Base-by-base conservation (phyloP, 92 coral and sea anemone species). In the Parazoanthus darwini region DNA sequence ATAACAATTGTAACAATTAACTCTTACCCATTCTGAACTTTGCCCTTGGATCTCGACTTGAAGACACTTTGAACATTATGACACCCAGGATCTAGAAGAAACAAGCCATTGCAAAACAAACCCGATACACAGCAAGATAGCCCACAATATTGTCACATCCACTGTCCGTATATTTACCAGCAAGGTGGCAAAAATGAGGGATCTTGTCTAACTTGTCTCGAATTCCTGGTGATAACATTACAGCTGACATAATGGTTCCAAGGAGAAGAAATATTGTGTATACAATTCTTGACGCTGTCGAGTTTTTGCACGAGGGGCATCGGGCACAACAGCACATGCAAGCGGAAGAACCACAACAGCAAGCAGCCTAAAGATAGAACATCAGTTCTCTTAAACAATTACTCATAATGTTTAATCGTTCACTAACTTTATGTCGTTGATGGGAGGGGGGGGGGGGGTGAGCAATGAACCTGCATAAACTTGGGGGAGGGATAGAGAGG, bases 311-410 rank as follows among this genome's bases (percentile, higher is more conserved):
- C 26, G 98, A 92, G 51, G 99, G 99, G 59, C 99, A 97, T 0
- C 99, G 94, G 5, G 96, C 94, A 91, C 99, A 97, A 81, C 99
- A 97, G 71, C 99, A 97, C 88, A 97, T 95, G 38, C 99, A 97
- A 33, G 99, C 98, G 1, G 99, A 93, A 3, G 98, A 92, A 39
- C 99, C 99, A 93, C 99, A 97, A 50, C 99, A 97, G 86, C 99
- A 97, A 20, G 99, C 99, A 87, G 99, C 99, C 99, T 97, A 59
- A 0, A 77, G 51, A 73, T 13, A 37, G 59, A 59, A 43, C 33
- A 29, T 29, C 33, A 29, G 33, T 29, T 29, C 33, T 29, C 33
- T 29, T 29, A 29, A 29, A 29, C 33, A 29, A 29, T 29, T 29
- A 29, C 0, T 29, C 33, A 29, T 29, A 29, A 29, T 29, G 33